Evolutionary conservation across 2,113 vertebrate species (phyloP).

Genomic region (Crotalus viridis): DNA sequence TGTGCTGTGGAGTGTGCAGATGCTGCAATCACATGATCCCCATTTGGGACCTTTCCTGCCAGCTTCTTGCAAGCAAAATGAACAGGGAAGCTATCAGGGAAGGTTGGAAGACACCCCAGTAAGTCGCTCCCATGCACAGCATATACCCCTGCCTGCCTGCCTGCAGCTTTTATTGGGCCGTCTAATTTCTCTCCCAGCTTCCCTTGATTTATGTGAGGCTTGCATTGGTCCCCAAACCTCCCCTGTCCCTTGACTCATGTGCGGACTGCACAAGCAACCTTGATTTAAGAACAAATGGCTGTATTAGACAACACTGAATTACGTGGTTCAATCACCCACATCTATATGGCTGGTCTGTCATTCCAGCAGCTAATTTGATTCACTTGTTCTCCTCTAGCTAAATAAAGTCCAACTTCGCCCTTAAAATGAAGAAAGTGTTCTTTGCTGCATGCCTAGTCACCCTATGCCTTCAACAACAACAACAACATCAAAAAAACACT

Average conservation of each 20-base stretch:
- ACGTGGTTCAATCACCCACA: neutral
- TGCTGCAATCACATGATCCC: neutral
- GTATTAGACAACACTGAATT: neutral
- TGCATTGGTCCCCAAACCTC: neutral
- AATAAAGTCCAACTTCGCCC: neutral
- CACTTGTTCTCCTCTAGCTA: neutral
- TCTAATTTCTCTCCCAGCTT: neutral
- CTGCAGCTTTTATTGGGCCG: neutral
- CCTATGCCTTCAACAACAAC: neutral
- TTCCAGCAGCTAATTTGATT: neutral
- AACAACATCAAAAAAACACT: neutral
- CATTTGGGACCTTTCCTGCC: neutral
- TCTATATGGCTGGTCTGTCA: neutral
- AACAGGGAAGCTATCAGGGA: neutral
- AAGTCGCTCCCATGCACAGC: neutral
- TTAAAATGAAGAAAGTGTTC: neutral
- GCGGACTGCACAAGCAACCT: neutral
- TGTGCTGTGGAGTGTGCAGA: neutral
- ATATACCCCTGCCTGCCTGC: neutral
- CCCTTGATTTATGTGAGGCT: neutral
- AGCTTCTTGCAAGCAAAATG: neutral
- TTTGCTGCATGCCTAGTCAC: neutral
- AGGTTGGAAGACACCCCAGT: neutral
- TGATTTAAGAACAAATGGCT: neutral
- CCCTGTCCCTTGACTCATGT: neutral